phyloP scores from a whole-genome alignment of 2,797 vertebrate genomes.

The Anolis apletophallus region DNA sequence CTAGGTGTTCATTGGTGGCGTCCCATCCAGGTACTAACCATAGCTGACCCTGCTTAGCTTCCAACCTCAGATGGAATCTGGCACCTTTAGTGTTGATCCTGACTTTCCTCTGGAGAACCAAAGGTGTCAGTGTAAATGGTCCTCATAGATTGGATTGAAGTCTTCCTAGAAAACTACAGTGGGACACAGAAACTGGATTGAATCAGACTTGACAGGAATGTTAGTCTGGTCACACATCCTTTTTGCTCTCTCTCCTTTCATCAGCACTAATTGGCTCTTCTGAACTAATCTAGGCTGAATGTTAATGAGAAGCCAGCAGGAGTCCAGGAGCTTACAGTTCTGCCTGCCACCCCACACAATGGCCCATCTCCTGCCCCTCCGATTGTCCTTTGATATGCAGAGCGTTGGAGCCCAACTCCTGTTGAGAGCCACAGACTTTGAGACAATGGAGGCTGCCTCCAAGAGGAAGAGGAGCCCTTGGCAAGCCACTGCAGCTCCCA shows the following conservation, averaged over 20 bases:
- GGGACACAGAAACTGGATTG: background rate
- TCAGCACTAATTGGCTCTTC: conserved; percentile 45
- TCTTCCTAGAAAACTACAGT: too few relatives aligned
- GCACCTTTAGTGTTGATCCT: background rate
- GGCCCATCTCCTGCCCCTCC: conserved; percentile 38
- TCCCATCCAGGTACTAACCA: too few relatives aligned
- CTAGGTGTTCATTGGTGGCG: too few relatives aligned
- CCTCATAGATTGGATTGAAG: background rate
- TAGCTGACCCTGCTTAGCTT: too few relatives aligned
- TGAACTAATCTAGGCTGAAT: conserved; percentile 46
- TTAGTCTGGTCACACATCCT: background rate
- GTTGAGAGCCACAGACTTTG: conserved; percentile 17
- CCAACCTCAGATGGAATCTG: too few relatives aligned
- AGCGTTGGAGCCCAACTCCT: conserved; percentile 25
- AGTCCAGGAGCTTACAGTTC: conserved; percentile 1
- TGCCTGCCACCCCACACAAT: conserved; percentile 20
- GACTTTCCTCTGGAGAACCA: background rate
- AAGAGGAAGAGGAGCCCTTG: background rate
- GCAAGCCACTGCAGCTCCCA: too few relatives aligned
- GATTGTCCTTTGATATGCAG: conserved; percentile 39
- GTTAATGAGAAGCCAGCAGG: conserved; percentile 42
- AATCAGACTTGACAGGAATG: conserved; percentile 12
- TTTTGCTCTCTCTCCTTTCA: conserved; percentile 12
- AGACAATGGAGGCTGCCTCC: conserved; percentile 28
- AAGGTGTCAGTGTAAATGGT: background rate